Base-by-base conservation (phyloP, 2,888 invertebrate species). In the Agrochola circellaris region DNA sequence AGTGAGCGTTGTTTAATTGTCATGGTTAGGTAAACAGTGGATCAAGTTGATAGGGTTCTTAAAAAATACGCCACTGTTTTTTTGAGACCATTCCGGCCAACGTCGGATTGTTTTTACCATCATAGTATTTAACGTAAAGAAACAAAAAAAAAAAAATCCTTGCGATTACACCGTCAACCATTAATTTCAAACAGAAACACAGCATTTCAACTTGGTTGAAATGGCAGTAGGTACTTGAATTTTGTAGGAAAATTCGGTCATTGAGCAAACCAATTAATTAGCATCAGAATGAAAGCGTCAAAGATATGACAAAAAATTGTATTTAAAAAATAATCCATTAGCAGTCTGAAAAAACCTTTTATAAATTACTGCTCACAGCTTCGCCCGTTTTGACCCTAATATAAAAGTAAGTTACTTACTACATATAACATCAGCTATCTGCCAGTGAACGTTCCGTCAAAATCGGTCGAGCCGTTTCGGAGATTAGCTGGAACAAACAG, bases 1-100 rank as follows among this genome's bases (percentile, higher is more conserved):
- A 71, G 62, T 82, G 69, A 75, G 67, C 68, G 51, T 34, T 75
- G 78, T 83, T 86, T 88, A 80, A 82, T 86, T 83, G 71, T 54
- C 64, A 48, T 71, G 48, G 81, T 66, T 42, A 62, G 9, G 30
- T 38, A 73, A 84, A 68, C 73, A 75, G 78, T 38, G 62, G 72
- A 64, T 75, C 54, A 76, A 66, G 51, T 70, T 58, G 15, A 45
- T 71, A 23, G 17, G 48, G 65, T 76, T 68, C 62, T 73, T 70
- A 69, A 73, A 74, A 67, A 8, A 15, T 54, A 61, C 38, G 5
- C 30, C n/a, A 6, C 1, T 67, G 42, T 54, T 82, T 56, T 74
- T 54, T 67, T 62, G 0, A 34, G 2, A 26, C 3, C 20, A 6
- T 58, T 42, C 56, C 9, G 56, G 26, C 11, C 13, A 7, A 30